Evolutionary conservation across 2,888 invertebrate species (phyloP).

Genomic region (Pandemis corylana): DNA sequence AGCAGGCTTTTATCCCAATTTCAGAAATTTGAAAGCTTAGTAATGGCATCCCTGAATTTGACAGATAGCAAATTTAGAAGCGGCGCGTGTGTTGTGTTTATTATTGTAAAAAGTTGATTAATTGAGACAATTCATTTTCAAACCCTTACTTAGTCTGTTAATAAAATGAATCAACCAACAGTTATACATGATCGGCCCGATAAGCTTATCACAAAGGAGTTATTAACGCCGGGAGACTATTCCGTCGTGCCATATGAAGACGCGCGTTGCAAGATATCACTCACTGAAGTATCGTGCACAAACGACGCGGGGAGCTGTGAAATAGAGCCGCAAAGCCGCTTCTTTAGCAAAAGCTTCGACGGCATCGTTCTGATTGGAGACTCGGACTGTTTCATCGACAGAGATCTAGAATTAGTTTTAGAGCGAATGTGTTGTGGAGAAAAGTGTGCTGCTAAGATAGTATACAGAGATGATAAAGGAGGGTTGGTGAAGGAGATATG

Average conservation of each 20-base stretch:
- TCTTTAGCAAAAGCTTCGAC: slow-evolving; percentile 69
- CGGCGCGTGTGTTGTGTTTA: not conserved
- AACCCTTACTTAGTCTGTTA: not conserved
- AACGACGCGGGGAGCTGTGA: slow-evolving; percentile 59
- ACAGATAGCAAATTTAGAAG: not conserved
- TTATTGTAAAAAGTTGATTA: not conserved
- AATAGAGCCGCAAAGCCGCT: slow-evolving; percentile 65
- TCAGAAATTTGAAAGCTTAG: too few species aligned
- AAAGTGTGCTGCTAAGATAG: slow-evolving; percentile 67
- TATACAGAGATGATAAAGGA: slow-evolving; percentile 64
- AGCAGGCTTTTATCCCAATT: too few species aligned
- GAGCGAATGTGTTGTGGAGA: slow-evolving; percentile 83
- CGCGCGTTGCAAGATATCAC: slow-evolving; percentile 68
- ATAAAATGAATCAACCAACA: slow-evolving; percentile 62
- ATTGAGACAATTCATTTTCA: not conserved
- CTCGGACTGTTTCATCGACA: slow-evolving; percentile 76
- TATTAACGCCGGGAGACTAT: slow-evolving; percentile 72
- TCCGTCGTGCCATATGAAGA: slow-evolving; percentile 76
- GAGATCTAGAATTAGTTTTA: slow-evolving; percentile 81
- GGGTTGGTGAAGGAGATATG: slow-evolving; percentile 64
- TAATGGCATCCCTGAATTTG: too few species aligned
- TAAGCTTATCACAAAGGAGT: slow-evolving; percentile 70
- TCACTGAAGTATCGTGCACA: slow-evolving; percentile 64
- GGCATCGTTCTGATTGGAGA: slow-evolving; percentile 81
- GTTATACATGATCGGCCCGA: slow-evolving; percentile 66